Base-by-base conservation (phyloP, 2,113 vertebrate species). In the Halichoeres trimaculatus region DNA sequence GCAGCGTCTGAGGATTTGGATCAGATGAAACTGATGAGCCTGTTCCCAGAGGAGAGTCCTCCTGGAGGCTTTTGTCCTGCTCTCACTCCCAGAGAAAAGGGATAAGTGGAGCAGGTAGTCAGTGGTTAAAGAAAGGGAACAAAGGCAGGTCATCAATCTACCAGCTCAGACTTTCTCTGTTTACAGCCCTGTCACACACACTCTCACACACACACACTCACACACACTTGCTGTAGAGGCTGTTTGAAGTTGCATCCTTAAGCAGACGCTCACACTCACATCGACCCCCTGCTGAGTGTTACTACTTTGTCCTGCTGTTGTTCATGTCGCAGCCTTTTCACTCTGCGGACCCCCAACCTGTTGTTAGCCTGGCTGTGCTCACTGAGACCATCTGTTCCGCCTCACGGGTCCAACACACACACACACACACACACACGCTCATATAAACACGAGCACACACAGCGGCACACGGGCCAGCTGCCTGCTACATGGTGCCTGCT, bases 361-460 rank as follows among this genome's bases (percentile, higher is more conserved):
- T 94, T 93, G 88, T 91, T 71, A 66, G 61, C 66, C 86, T 86
- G 69, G 69, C 81, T 74, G 41, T 70, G 69, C 79, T 85, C 85
- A 79, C 76, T 85, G 66, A 78, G 80, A 84, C 92, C 93, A 93
- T 94, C 93, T 94, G 93, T 90, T 94, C 88, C 68, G 63, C 77
- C 88, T 88, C 88, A 90, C 77, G 16, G 76, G 50, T 59, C 88
- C 10, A 59, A 41, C 68, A 45, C 70, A 47, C 76, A 45, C 8
- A 14, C 13, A 41, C 68, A 45, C 70, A 47, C 76, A 45, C 8
- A 14, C 13, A 11, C 63, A 54, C 64, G 24, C 20, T 60, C 60
- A 22, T 38, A 51, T 8, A n/a, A 70, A 60, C 73, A 68, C 53
- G 48, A 57, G 54, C 34, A 10, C 5, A 56, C 56, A 58, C 4